Evolutionary conservation across 2,113 vertebrate species (phyloP), one percentile per base, ranked within the genome.

Genomic region (Atrichornis clamosus): DNA sequence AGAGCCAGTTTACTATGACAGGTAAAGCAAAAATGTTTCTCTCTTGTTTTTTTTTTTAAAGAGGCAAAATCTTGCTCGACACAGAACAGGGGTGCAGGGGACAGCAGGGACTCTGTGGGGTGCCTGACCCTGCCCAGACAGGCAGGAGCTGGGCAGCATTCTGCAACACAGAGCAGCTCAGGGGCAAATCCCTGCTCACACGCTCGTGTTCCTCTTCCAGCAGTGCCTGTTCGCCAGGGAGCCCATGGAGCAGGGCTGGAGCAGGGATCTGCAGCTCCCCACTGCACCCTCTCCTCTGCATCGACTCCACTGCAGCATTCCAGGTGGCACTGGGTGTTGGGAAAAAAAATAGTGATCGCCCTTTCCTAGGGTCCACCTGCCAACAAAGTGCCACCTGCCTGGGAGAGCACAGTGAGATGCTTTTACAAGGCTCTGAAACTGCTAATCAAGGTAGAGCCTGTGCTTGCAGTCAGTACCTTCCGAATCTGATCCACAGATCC

Each of bases 201-300:
- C 0, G 0, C 11, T 8, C 9, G 2, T 3, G 65, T 41, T 15
- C 19, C 46, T 28, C 44, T 37, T 42, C 27, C 67, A 76, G 52
- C 47, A 75, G 65, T 0, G 28, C 18, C 44, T 18, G 39, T 3
- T 16, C 17, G 2, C 10, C 23, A 32, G 47, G 30, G 46, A 78
- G 53, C 59, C 28, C 2, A 0, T 4, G 39, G 37, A 46, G 32
- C 4, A 52, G 39, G 49, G 74, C 75, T 65, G 46, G 15, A 22
- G 46, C 49, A 27, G 17, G 60, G 60, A 22, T 6, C 41, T 41
- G 75, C 33, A 44, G 62, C 4, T 37, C 62, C 41, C 41, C 4
- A 0, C 33, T 35, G 59, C 80, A 21, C 26, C 41, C 42, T 30
- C 75, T 44, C 27, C 90, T 50, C 60, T 78, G 74, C 88, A 37